These are phyloP conservation scores for Therioaphis trifolii DNA, from an alignment of 2,888 invertebrate genomes.

Conservation along the genomic window DNA sequence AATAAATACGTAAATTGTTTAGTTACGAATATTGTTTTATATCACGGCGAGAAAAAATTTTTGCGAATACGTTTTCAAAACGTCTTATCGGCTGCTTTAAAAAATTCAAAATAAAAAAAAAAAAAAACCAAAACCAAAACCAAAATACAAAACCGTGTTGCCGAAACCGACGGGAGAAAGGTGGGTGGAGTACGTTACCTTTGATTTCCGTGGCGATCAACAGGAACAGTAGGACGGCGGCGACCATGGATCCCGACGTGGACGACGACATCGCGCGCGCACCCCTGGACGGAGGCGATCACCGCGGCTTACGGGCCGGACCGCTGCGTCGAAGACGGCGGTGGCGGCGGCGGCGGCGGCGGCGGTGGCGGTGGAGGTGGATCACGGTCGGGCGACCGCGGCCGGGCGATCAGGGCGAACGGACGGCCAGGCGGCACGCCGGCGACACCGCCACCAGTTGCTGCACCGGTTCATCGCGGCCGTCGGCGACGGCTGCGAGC, in stretches of 20 bases:
- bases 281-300: too few relatives aligned
- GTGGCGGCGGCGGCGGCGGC: neutral
- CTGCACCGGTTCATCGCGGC: conserved; percentile 28
- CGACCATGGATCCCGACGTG: neutral
- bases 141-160: too few relatives aligned
- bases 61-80: too few relatives aligned
- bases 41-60: too few relatives aligned
- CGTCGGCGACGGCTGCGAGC: neutral
- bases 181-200: too few relatives aligned
- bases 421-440: conserved; percentile 13
- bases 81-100: too few relatives aligned
- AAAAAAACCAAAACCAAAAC: too few relatives aligned
- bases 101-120: too few relatives aligned
- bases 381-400: neutral
- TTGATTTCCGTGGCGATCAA: conserved; percentile 32
- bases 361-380: too few relatives aligned
- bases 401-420: neutral
- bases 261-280: neutral
- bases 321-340: neutral
- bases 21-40: too few relatives aligned
- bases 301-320: neutral
- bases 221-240: neutral
- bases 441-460: conserved; percentile 47
- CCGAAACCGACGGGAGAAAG: too few relatives aligned
- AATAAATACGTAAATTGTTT: too few relatives aligned